phyloP scores from a whole-genome alignment of 2,797 vertebrate species.

The Potorous gilbertii region DNA sequence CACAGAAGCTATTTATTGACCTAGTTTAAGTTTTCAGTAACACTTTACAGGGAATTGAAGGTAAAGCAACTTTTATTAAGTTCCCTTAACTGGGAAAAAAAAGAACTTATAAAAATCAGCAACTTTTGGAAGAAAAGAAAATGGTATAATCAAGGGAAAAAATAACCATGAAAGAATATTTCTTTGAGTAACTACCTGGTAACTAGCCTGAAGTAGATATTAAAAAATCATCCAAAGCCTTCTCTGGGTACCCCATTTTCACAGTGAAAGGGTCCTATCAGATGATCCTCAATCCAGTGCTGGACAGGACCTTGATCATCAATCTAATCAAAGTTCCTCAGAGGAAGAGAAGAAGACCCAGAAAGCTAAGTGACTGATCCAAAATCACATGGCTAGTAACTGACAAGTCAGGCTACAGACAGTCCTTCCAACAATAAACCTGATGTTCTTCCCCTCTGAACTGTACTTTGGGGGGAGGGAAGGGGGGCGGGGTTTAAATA shows the following conservation, averaged over 20 bases:
- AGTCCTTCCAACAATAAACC: background rate
- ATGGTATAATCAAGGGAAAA: slow-evolving; percentile 1
- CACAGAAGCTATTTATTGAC: slow-evolving; percentile 19
- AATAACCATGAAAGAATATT: slow-evolving; percentile 11
- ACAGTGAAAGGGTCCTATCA: background rate
- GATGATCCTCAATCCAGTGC: background rate
- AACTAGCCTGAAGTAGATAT: background rate
- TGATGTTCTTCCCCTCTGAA: background rate
- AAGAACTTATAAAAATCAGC: slow-evolving; percentile 30
- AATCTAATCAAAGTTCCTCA: background rate
- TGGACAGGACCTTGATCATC: background rate
- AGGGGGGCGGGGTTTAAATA: background rate
- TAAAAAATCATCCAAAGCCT: background rate
- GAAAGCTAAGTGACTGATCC: too few relatives aligned
- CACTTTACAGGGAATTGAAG: background rate
- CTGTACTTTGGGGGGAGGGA: background rate
- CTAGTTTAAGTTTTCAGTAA: slow-evolving; percentile 21
- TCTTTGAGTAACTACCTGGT: background rate
- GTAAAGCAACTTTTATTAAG: slow-evolving; percentile 1
- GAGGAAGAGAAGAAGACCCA: background rate
- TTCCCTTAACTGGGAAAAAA: background rate
- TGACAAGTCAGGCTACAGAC: background rate
- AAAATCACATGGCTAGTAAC: background rate
- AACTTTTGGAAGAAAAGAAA: background rate
- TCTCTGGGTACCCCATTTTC: background rate